Evolutionary conservation across 1,140 invertebrate species (phyloP).

Genomic region (Rhopalosiphum padi): DNA sequence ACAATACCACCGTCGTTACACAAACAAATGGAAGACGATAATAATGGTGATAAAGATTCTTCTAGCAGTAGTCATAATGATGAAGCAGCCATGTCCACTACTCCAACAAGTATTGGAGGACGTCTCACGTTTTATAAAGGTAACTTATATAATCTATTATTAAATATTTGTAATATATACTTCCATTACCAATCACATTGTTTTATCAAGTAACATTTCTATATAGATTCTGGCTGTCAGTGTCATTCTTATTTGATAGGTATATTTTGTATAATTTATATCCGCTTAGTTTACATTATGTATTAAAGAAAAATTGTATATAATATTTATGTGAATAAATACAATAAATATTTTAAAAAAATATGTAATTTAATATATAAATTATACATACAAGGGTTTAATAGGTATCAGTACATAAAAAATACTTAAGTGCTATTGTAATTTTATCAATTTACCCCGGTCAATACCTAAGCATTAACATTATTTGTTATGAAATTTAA

Average conservation of each 20-base stretch:
- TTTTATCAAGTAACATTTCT: not conserved
- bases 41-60: not conserved
- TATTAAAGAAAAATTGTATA: not conserved
- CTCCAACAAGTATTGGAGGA: constrained; percentile 25
- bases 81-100: not conserved
- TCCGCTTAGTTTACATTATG: not conserved
- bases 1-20: no score
- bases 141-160: not conserved
- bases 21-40: not conserved
- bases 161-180: not conserved
- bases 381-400: no score
- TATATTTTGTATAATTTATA: not conserved
- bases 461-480: no score
- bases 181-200: not conserved
- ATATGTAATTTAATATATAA: no score
- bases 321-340: no score
- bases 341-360: no score
- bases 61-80: not conserved
- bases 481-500: not conserved
- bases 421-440: not conserved
- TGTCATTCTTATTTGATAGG: not conserved
- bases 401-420: no score
- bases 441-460: no score
- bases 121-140: constrained; percentile 39
- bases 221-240: not conserved